phyloP scores from a whole-genome alignment of 2,113 vertebrate species.

The Ginglymostoma cirratum region DNA sequence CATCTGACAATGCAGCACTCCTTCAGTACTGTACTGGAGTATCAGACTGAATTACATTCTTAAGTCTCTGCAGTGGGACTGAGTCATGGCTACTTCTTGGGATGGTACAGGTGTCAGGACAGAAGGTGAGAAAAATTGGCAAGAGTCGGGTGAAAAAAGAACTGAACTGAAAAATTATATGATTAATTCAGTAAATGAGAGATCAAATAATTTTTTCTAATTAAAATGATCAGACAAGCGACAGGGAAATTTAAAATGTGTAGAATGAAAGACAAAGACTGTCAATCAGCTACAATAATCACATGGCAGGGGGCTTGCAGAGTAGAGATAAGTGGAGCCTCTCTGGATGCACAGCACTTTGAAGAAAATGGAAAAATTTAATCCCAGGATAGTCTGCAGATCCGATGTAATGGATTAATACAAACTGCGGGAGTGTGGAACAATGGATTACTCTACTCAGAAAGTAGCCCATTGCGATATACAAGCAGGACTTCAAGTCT shows the following conservation, averaged over 20 bases:
- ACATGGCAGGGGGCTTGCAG: background rate
- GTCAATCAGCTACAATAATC: background rate
- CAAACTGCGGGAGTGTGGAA: background rate
- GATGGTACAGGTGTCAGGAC: background rate
- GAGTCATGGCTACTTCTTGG: too few species aligned
- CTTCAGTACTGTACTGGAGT: background rate
- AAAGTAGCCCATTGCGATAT: background rate
- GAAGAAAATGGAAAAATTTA: background rate
- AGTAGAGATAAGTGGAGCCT: background rate
- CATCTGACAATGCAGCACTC: background rate
- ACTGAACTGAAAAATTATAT: background rate
- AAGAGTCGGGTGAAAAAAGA: background rate
- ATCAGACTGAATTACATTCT: background rate
- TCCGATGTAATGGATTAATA: background rate
- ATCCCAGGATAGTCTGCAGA: background rate
- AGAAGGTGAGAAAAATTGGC: background rate
- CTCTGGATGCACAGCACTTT: background rate
- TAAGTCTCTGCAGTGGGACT: background rate
- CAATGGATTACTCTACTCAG: background rate
- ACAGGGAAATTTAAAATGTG: background rate
- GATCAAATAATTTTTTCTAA: background rate
- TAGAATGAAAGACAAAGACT: background rate
- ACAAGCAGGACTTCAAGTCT: background rate
- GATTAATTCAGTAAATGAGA: background rate
- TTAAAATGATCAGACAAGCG: conserved; percentile 20